Evolutionary conservation across 2,113 vertebrate genomes (phyloP).

Genomic region (Prionailurus viverrinus): DNA sequence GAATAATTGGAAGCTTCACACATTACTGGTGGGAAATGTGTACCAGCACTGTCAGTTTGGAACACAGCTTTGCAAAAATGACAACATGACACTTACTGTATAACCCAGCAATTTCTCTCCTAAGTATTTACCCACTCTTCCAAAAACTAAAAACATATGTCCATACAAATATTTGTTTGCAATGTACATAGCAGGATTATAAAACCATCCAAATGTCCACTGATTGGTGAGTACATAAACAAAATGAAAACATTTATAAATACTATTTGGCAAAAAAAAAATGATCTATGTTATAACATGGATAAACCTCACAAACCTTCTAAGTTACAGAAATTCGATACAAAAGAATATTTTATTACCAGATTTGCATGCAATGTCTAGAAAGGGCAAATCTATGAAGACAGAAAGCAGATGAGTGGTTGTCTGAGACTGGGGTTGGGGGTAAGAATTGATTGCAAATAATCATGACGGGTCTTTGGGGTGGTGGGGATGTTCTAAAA

Average conservation of each 20-base stretch:
- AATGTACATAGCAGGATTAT: background rate
- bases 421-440: background rate
- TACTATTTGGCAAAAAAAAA: background rate
- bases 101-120: background rate
- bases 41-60: background rate
- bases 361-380: background rate
- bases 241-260: background rate
- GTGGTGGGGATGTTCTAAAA: background rate
- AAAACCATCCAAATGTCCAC: background rate
- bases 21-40: background rate
- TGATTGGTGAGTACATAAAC: background rate
- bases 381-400: slow-evolving; percentile 2
- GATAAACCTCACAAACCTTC: background rate
- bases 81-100: background rate
- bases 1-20: background rate
- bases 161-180: background rate
- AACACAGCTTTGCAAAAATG: background rate
- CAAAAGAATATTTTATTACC: background rate
- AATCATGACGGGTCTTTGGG: background rate
- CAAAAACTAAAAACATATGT: background rate
- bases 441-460: background rate
- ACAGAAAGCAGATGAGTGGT: background rate
- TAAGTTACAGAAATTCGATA: background rate
- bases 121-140: background rate
- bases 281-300: background rate